Evolutionary conservation across 2,888 invertebrate species (phyloP).

Genomic region (Harpalus rubripes): DNA sequence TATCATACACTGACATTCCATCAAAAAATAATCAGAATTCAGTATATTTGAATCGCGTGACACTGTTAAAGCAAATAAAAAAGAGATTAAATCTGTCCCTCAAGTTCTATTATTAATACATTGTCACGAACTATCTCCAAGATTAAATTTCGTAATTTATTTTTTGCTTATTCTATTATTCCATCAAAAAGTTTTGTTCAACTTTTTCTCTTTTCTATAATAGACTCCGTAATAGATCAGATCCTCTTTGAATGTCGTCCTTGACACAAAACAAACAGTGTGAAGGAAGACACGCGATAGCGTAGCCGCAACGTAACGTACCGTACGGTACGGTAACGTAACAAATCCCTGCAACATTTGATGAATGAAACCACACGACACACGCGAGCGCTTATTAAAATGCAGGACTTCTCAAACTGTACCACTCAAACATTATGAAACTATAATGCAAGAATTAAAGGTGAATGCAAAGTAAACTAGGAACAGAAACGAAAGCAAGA

Average conservation of each 20-base stretch:
- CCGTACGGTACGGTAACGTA: constrained; percentile 15
- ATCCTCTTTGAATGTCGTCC: not conserved
- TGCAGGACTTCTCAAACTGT: constrained; percentile 40
- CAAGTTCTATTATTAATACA: not conserved
- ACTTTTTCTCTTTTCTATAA: not conserved
- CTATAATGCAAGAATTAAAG: constrained; percentile 18
- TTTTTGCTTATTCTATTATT: not conserved
- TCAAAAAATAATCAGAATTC: no score
- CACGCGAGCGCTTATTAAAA: constrained; percentile 37
- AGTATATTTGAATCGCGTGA: no score
- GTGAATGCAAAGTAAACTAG: not conserved
- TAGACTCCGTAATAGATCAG: not conserved
- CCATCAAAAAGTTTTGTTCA: not conserved
- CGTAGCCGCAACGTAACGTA: constrained; percentile 13
- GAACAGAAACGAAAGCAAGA: not conserved
- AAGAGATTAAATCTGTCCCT: not conserved
- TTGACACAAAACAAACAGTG: not conserved
- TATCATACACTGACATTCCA: no score
- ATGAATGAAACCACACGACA: constrained; percentile 51
- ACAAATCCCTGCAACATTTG: constrained; percentile 29
- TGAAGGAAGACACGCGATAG: constrained; percentile 23
- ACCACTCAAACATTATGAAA: constrained; percentile 16
- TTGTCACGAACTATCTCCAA: not conserved
- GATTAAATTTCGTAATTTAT: not conserved
- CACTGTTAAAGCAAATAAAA: not conserved